Base-by-base conservation (phyloP, 2,113 vertebrate species). In the Todiramphus saurophagus region DNA sequence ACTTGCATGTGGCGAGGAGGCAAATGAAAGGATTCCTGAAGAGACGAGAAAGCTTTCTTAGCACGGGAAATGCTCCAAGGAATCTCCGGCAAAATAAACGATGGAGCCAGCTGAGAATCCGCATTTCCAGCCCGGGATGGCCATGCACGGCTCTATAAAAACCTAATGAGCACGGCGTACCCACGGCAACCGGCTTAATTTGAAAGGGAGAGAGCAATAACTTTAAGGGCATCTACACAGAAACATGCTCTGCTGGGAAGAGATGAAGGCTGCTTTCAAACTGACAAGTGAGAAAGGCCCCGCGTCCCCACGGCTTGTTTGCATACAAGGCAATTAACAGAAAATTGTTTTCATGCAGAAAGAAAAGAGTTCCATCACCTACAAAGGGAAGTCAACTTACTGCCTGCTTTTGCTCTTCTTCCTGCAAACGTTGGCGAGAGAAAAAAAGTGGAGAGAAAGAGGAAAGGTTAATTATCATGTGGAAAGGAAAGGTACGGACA, bases 401-500 rank as follows among this genome's bases (percentile, higher is more conserved):
- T 97, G 98, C 98, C 98, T 99, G 99, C 94, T 99, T 99, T 97
- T 99, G 99, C 94, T 99, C 99, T 98, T 99, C 99, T 94, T 99
- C 99, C 99, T 99, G 76, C 80, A 96, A 43, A 46, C 46, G 97
- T 93, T 62, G 98, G 94, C 94, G 94, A 96, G 44, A 76, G 83
- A 64, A 62, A 63, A 96, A 89, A 92, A 84, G 87, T 72, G 93
- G 95, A 96, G 89, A 96, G 96, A 98, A 97, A 97, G 37, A 68
- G 89, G 89, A 97, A 10, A 96, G 78, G 48, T 98, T 97, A 97
- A 90, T 98, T 21, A 66, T 1, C 7, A 2, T 0, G 16, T 5
- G 60, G 25, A 74, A 82, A 48, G 7, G 28, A 76, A 73, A 51
- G 14, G 23, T 13, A 30, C 35, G 35, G 50, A 78, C 80, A 60